Evolutionary conservation across 2,797 vertebrate species (phyloP).

Genomic region (Xenentodon cancila): DNA sequence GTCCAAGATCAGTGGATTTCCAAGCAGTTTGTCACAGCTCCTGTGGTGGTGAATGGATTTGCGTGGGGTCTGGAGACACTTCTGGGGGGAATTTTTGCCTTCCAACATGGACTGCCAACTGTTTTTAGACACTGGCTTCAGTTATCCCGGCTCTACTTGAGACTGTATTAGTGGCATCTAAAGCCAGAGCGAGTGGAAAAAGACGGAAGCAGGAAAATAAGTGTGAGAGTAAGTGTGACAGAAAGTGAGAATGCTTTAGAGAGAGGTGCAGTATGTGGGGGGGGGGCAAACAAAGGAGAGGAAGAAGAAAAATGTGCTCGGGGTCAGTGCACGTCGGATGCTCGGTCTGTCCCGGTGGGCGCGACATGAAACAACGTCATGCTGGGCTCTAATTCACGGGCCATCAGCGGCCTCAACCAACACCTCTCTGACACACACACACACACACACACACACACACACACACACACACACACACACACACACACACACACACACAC

Average conservation of each 20-base stretch:
- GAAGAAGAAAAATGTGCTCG: constrained; percentile 46
- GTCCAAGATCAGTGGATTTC: constrained; percentile 54
- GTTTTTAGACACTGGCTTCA: constrained; percentile 22
- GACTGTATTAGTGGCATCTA: constrained; percentile 4
- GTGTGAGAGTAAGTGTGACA: constrained; percentile 13
- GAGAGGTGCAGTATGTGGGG: background rate
- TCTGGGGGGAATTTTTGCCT: constrained; percentile 23
- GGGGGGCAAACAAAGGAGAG: constrained; percentile 31
- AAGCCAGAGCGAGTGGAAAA: background rate
- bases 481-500: constrained; percentile 9
- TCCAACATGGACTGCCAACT: constrained; percentile 25
- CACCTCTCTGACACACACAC: constrained; percentile 26
- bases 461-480: background rate
- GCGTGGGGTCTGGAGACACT: constrained; percentile 40
- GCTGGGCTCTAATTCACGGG: constrained; percentile 57
- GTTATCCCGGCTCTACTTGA: constrained; percentile 9
- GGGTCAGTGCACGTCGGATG: constrained; percentile 47
- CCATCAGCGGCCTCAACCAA: constrained; percentile 58
- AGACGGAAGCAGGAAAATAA: background rate
- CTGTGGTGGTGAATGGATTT: constrained; percentile 32
- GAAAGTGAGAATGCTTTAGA: constrained; percentile 5
- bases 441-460: constrained; percentile 6
- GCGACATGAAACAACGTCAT: constrained; percentile 56
- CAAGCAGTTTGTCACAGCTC: constrained; percentile 46
- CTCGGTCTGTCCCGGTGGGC: constrained; percentile 43